A percentile compares a stretch with the other conserved stretches of the same genome.
These are phyloP conservation scores for Platerodrilus igneus DNA, from an alignment of 2,888 invertebrate genomes.

Conservation along the genomic window DNA sequence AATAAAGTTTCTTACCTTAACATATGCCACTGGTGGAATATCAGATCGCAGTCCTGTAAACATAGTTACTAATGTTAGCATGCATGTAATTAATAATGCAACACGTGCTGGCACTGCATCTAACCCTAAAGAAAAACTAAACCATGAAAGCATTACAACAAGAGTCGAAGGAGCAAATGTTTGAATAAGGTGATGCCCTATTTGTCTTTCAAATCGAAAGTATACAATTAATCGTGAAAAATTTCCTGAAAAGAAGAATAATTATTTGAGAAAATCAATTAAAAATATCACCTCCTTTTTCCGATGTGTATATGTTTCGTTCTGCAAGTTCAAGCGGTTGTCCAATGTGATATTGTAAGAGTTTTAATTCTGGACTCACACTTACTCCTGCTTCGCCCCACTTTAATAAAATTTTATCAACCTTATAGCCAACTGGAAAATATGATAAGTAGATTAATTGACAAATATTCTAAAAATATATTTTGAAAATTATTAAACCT, in stretches of 20 bases:
- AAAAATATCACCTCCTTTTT: slow-evolving; percentile 60
- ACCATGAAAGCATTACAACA: slow-evolving; percentile 81
- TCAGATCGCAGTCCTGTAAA: slow-evolving; percentile 77
- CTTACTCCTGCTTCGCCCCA: slow-evolving; percentile 74
- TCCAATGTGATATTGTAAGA: slow-evolving; percentile 75
- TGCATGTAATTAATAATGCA: slow-evolving; percentile 75
- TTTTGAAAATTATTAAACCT: too few relatives aligned
- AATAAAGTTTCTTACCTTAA: slow-evolving; percentile 68
- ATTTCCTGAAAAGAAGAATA: slow-evolving; percentile 53
- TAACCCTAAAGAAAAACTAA: slow-evolving; percentile 80
- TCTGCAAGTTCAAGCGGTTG: slow-evolving; percentile 67
- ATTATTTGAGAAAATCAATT: neutral
- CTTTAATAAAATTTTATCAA: slow-evolving; percentile 67
- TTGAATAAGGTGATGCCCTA: slow-evolving; percentile 80
- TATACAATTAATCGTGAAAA: slow-evolving; percentile 73
- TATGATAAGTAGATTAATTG: too few relatives aligned
- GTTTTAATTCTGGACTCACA: slow-evolving; percentile 72
- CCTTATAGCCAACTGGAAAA: slow-evolving; percentile 72
- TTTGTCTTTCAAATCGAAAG: slow-evolving; percentile 77
- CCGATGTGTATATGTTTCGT: slow-evolving; percentile 67
- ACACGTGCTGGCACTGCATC: slow-evolving; percentile 82
- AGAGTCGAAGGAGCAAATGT: slow-evolving; percentile 80
- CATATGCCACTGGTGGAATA: slow-evolving; percentile 82
- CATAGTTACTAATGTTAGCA: slow-evolving; percentile 81
- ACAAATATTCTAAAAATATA: too few relatives aligned